Evolutionary conservation across 2,888 invertebrate species (phyloP).

Genomic region (Tortrix viridana): DNA sequence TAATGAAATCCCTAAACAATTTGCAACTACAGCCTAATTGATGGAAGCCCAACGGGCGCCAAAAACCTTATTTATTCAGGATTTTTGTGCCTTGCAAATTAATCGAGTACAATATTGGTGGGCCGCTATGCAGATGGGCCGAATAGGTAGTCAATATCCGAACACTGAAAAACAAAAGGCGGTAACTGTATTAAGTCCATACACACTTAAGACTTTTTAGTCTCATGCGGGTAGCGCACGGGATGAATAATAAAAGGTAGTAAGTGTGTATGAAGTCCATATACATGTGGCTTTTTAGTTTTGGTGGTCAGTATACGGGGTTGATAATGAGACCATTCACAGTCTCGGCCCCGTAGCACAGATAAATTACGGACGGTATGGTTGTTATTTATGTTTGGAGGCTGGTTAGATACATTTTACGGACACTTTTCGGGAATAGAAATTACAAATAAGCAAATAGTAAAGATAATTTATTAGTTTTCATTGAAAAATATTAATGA

Average conservation of each 20-base stretch:
- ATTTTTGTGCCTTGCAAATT: slow-evolving; percentile 30
- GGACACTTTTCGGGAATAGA: too few relatives aligned
- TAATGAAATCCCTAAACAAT: neutral
- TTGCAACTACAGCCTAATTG: slow-evolving; percentile 8
- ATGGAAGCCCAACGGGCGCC: slow-evolving; percentile 8
- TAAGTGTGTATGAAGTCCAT: too few relatives aligned
- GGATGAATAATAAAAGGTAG: too few relatives aligned
- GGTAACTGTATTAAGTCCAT: too few relatives aligned
- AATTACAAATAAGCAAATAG: too few relatives aligned
- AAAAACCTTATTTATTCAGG: slow-evolving; percentile 32
- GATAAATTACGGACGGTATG: slow-evolving; percentile 12
- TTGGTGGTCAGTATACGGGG: neutral
- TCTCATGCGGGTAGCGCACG: too few relatives aligned
- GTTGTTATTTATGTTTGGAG: slow-evolving; percentile 7
- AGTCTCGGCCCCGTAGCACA: slow-evolving; percentile 17
- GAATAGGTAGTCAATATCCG: slow-evolving; percentile 20
- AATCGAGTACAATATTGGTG: slow-evolving; percentile 28
- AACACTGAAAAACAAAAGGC: too few relatives aligned
- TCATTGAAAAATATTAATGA: too few relatives aligned
- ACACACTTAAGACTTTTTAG: too few relatives aligned
- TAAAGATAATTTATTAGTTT: too few relatives aligned
- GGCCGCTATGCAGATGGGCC: slow-evolving; percentile 26
- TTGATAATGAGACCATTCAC: slow-evolving; percentile 25
- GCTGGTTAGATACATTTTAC: neutral
- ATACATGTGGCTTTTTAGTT: too few relatives aligned